These are phyloP conservation scores for Congeria kusceri DNA, from an alignment of 2,888 invertebrate species.

Conservation along the genomic window DNA sequence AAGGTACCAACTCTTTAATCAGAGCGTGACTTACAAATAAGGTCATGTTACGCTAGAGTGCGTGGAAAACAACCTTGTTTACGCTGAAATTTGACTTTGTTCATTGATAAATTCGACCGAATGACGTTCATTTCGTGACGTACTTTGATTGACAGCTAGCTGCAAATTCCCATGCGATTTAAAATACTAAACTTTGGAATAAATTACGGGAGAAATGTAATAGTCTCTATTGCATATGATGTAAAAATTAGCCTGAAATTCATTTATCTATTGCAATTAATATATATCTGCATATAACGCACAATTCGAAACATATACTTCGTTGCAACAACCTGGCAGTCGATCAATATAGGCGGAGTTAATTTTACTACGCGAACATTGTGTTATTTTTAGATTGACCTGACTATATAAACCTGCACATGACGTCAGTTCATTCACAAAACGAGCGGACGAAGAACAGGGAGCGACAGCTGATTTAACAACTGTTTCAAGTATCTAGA, in stretches of 20 bases:
- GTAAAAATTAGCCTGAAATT: too few relatives aligned
- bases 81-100: constrained; percentile 50
- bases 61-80: constrained; percentile 51
- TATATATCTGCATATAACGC: too few relatives aligned
- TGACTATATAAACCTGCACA: constrained; percentile 27
- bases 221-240: too few relatives aligned
- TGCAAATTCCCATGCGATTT: neutral
- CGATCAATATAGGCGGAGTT: constrained; percentile 32
- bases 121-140: constrained; percentile 59
- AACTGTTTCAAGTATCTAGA: neutral
- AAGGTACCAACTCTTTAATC: neutral
- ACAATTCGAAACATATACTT: neutral
- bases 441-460: constrained; percentile 34
- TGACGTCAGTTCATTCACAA: constrained; percentile 60
- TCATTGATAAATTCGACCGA: constrained; percentile 50
- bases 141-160: constrained; percentile 24
- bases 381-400: constrained; percentile 53
- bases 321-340: constrained; percentile 28
- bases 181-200: neutral
- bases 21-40: constrained; percentile 16
- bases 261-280: too few relatives aligned
- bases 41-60: constrained; percentile 37
- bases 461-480: constrained; percentile 2
- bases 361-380: constrained; percentile 36
- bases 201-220: too few relatives aligned